Evolutionary conservation across 1,140 invertebrate genomes (phyloP), one percentile per base, ranked within the genome.

Genomic region (Papilio helenus): DNA sequence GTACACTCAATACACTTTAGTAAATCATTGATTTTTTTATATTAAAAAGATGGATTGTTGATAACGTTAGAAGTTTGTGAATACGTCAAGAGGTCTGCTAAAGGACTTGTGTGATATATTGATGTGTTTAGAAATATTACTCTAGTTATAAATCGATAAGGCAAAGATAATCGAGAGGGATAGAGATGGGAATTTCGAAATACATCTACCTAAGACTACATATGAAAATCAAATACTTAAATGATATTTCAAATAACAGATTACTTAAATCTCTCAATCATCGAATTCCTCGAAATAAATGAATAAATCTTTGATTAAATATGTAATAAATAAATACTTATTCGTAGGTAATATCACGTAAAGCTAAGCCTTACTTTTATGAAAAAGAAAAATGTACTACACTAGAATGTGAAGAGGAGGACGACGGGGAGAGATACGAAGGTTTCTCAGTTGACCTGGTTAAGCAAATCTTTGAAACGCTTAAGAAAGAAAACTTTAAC

Each of bases 371-470:
- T 8, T 94, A 92, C 79, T 93, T 94, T 78, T 87, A 80, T 16
- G 85, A 89, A 7, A 91, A 89, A 85, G 72, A 87, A 44, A 84
- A 86, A 81, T 93, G 90, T 79, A 76, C 81, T 23, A 84, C 85
- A 72, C 84, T 82, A 23, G 85, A 87, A 9, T 90, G 88, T 80
- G 84, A 85, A 18, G 89, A 93, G 68, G 88, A 92, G 74, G 80
- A 87, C 42, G 86, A 85, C 34, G 87, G 96, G 83, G 96, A 95
- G 34, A 94, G 96, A 46, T 98, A 95, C 82, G 97, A 98, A 92
- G 98, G 98, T 0, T 98, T 97, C 88, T 96, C 96, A 3, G 95
- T 98, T 39, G 97, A 98, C 92, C 93, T 98, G 0, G 97, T 98
- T 42, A 92, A 96, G 9, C 94, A 96, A 79, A 96, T 98, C n/a